Evolutionary conservation across 2,113 vertebrate genomes (phyloP), one percentile per base, ranked within the genome.

Genomic region (Hypanus sabinus): DNA sequence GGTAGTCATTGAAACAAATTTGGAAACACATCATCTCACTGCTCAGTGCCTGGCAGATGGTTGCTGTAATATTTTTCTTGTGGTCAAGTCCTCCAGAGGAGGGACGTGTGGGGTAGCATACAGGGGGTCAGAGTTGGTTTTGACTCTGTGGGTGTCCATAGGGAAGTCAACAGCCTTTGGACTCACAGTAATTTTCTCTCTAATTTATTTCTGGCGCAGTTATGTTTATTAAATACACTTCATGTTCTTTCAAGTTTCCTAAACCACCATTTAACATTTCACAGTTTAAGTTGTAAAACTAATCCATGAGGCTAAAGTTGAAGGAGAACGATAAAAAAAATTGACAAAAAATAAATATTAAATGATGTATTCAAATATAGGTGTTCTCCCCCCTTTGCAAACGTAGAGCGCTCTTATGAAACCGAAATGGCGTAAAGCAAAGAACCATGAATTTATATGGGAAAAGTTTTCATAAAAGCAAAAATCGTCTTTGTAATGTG

Each of bases 61-160:
- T 30, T 87, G 55, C 24, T 87, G 87, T 91, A 68, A 91, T 68
- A 68, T 91, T 91, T 91, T 91, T 91, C 87, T 91, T 91, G 60
- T 91, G 87, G 60, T 70, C n/a, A 22, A n/a, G n/a, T 70, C n/a
- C 6, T 70, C n/a, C 6, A 22, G 62, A 6, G 87, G 87, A 91
- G 18, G 55, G n/a, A 60, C 0, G 36, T 14, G 33, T 38, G 4
- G 80, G 18, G 38, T 33, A 22, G 0, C 8, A 14, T 27, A 24
- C 0, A 27, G 83, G 27, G 57, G 60, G 85, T 46, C 8, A 11
- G 10, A 24, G 20, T 92, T 62, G 16, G 33, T 7, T 92, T 38
- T 68, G 65, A 92, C 16, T 71, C 22, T 36, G 18, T 8, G 33
- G 33, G 62, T 36, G 83, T 60, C 83, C 0, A 60, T 5, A 60